A percentile compares a stretch with the other conserved stretches of the same genome.
phyloP scores from a whole-genome alignment of 1,140 invertebrate genomes.

The Ptiloglossa arizonensis region DNA sequence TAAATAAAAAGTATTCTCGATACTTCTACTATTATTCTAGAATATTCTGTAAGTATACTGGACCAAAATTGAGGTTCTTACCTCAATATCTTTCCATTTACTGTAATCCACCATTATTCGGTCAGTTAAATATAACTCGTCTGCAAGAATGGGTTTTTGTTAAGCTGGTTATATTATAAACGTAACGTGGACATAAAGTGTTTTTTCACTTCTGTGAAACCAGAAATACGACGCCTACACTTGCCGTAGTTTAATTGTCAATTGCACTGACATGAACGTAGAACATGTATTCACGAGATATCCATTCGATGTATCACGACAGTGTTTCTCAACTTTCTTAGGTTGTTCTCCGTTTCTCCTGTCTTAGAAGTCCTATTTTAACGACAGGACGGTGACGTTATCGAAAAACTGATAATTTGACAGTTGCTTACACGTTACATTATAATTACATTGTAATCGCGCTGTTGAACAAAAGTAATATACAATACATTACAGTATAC shows the following conservation, averaged over 20 bases:
- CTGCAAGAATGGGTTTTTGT: background rate
- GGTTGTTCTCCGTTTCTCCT: too few species aligned
- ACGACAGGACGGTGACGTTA: too few species aligned
- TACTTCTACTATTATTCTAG: conserved; percentile 53
- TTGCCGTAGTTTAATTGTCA: conserved; percentile 53
- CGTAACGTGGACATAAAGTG: background rate
- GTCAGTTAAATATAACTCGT: background rate
- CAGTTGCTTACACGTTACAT: too few species aligned
- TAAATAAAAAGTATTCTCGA: background rate
- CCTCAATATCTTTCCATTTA: conserved; percentile 98
- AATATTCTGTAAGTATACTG: conserved; percentile 60
- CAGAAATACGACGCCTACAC: background rate
- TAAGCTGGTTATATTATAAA: background rate
- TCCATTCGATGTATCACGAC: conserved; percentile 31
- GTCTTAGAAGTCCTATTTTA: too few species aligned
- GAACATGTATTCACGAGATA: background rate
- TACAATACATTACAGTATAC: too few species aligned
- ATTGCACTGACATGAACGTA: conserved; percentile 31
- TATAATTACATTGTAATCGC: too few species aligned
- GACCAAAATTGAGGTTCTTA: conserved; percentile 77
- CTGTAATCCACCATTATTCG: conserved; percentile 94
- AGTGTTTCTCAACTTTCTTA: conserved; percentile 41
- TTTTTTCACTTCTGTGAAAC: background rate
- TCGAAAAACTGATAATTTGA: too few species aligned
- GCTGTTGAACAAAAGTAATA: too few species aligned